A percentile compares a stretch with the other conserved stretches of the same genome.
phyloP scores from a whole-genome alignment of 2,113 vertebrate genomes.

The Cottus gobio region DNA sequence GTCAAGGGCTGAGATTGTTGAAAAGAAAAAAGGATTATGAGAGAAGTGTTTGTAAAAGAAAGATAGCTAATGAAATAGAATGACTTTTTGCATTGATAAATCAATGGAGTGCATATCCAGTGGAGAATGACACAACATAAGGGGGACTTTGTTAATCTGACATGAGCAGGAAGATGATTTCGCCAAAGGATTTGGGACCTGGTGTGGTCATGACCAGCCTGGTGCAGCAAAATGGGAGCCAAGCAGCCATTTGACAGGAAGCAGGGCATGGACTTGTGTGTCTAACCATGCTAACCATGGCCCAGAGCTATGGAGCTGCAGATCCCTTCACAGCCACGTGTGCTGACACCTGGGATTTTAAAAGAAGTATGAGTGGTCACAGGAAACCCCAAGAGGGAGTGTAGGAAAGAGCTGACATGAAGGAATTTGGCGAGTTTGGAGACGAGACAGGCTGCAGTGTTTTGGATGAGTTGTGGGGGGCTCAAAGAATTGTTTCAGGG shows the following conservation, averaged over 20 bases:
- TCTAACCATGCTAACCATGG: constrained; percentile 26
- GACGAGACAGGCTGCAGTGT: constrained; percentile 24
- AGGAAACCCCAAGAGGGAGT: constrained; percentile 16
- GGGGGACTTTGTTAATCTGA: constrained; percentile 32
- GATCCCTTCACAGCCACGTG: constrained; percentile 17
- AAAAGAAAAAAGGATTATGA: not conserved
- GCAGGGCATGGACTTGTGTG: constrained; percentile 20
- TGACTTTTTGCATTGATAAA: constrained; percentile 1
- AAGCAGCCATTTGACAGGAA: constrained; percentile 28
- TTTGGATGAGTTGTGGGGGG: constrained; percentile 11
- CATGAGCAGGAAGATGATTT: constrained; percentile 33
- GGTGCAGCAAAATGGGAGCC: constrained; percentile 34
- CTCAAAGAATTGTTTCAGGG: constrained; percentile 19
- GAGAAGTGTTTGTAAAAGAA: not conserved
- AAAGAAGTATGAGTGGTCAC: constrained; percentile 31
- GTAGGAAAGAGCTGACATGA: constrained; percentile 28
- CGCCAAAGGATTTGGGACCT: constrained; percentile 3
- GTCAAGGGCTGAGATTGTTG: not conserved
- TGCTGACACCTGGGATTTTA: constrained; percentile 39
- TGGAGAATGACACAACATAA: constrained; percentile 17
- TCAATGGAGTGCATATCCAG: not conserved
- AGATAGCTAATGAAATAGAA: not conserved
- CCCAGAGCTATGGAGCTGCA: constrained; percentile 41
- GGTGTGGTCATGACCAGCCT: constrained; percentile 39
- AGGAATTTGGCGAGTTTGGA: constrained; percentile 31